These are phyloP conservation scores for Neelides folsomi DNA, from an alignment of 2,888 invertebrate genomes.

Conservation along the genomic window DNA sequence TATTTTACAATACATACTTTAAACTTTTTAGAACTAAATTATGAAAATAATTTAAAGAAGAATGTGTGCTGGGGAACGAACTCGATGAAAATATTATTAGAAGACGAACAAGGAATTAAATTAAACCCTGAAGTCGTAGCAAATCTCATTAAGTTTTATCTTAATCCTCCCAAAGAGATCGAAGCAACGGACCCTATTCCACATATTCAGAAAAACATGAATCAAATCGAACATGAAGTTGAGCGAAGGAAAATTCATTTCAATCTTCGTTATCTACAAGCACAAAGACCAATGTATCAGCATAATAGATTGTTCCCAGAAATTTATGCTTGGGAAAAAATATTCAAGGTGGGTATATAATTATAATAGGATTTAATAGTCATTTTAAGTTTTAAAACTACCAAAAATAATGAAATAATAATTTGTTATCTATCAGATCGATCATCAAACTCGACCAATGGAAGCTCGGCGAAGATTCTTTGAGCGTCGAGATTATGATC, in stretches of 20 bases:
- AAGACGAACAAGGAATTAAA: slow-evolving; percentile 24
- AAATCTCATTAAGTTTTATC: slow-evolving; percentile 58
- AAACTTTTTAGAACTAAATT: slow-evolving; percentile 10
- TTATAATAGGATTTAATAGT: not conserved
- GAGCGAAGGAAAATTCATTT: slow-evolving; percentile 56
- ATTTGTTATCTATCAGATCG: slow-evolving; percentile 4
- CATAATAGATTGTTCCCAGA: slow-evolving; percentile 52
- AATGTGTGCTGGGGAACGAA: slow-evolving; percentile 70
- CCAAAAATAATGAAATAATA: too few species aligned
- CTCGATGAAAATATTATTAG: slow-evolving; percentile 58
- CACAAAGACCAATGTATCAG: slow-evolving; percentile 45
- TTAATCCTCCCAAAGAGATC: slow-evolving; percentile 62
- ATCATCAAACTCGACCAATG: slow-evolving; percentile 37
- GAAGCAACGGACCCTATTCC: slow-evolving; percentile 39
- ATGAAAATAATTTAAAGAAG: slow-evolving; percentile 48
- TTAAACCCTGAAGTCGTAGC: slow-evolving; percentile 61
- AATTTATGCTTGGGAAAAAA: slow-evolving; percentile 65
- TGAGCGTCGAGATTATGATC: slow-evolving; percentile 53
- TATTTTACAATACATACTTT: not conserved
- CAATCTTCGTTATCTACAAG: slow-evolving; percentile 52
- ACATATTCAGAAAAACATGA: slow-evolving; percentile 46
- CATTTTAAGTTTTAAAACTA: too few species aligned
- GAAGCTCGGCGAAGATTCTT: slow-evolving; percentile 58
- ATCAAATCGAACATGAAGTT: slow-evolving; percentile 52
- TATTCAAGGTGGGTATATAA: slow-evolving; percentile 48